Evolutionary conservation across 2,113 vertebrate species (phyloP), one percentile per base, ranked within the genome.

Genomic region (Madoqua kirkii): DNA sequence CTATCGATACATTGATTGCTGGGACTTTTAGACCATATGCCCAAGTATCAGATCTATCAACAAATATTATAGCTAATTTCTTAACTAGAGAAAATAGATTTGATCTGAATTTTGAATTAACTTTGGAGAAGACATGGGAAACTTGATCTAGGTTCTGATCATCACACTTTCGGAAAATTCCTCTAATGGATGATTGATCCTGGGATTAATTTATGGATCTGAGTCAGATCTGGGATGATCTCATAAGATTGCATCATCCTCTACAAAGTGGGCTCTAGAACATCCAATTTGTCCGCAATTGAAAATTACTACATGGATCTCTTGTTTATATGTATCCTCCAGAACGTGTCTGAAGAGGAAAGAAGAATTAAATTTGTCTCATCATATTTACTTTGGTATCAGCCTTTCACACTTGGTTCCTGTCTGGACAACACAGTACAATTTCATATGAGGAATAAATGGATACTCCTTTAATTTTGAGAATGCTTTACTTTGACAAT

Each of bases 111-210:
- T 95, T 94, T 50, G 27, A 84, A 57, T 93, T 89, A 91, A 86
- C 64, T 92, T 89, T 60, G 67, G 48, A 48, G 17, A 95, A 31
- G 40, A 81, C 27, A 33, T 78, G 29, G 31, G 23, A 6, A 91
- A 96, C 95, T 93, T 89, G 36, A 91, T 89, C 48, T 95, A 48
- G 76, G 48, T 27, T 89, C 33, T 67, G 60, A 89, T 86, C 40
- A 82, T 92, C 36, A 81, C 45, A 95, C 6, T 96, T 96, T 86
- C 92, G 43, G 48, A 96, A 89, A 89, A 97, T 86, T 93, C 17
- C n/a, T 89, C 45, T 43, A 74, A 48, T 89, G 43, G 55, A 95
- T 82, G 25, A 29, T 95, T 88, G 64, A 82, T 89, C 13, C 55
- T 91, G 82, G 33, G 40, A 86, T 97, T 88, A 92, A 43, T 84